A percentile compares a stretch with the other conserved stretches of the same genome.
These are phyloP conservation scores for Phrynocephalus versicolor DNA, from an alignment of 2,113 vertebrate species.

Conservation along the genomic window DNA sequence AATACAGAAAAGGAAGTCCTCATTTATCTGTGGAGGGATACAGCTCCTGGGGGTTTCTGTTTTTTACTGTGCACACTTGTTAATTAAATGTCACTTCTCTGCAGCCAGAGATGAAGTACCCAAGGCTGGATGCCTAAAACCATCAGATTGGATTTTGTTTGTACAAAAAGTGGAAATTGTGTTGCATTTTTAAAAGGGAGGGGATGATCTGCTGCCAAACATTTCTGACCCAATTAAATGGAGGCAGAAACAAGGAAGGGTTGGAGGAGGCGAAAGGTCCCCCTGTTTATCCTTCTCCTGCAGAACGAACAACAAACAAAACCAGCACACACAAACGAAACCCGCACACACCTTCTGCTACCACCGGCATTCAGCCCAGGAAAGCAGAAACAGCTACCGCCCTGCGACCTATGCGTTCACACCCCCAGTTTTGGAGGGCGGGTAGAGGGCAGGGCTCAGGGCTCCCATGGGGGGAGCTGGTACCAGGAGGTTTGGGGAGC, in stretches of 20 bases:
- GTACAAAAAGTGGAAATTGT: conserved; percentile 34
- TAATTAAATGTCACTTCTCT: conserved; percentile 64
- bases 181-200: background rate
- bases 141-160: conserved; percentile 20
- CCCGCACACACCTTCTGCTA: background rate
- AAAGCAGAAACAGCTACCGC: too few relatives aligned
- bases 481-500: too few relatives aligned
- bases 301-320: too few relatives aligned
- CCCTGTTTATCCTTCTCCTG: fast-evolving
- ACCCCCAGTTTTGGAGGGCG: too few relatives aligned
- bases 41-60: background rate
- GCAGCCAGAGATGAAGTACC: conserved; percentile 45
- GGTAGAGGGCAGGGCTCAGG: too few relatives aligned
- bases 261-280: background rate
- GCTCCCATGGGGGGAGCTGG: too few relatives aligned
- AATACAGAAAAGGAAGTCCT: conserved; percentile 24
- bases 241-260: background rate
- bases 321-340: too few relatives aligned
- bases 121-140: conserved; percentile 40
- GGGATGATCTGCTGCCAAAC: conserved; percentile 27
- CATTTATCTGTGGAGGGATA: background rate
- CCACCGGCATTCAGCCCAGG: too few relatives aligned
- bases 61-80: conserved; percentile 42
- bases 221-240: background rate
- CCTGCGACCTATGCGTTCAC: too few relatives aligned